phyloP scores from a whole-genome alignment of 2,797 vertebrate genomes.

The Centroberyx gerrardi region DNA sequence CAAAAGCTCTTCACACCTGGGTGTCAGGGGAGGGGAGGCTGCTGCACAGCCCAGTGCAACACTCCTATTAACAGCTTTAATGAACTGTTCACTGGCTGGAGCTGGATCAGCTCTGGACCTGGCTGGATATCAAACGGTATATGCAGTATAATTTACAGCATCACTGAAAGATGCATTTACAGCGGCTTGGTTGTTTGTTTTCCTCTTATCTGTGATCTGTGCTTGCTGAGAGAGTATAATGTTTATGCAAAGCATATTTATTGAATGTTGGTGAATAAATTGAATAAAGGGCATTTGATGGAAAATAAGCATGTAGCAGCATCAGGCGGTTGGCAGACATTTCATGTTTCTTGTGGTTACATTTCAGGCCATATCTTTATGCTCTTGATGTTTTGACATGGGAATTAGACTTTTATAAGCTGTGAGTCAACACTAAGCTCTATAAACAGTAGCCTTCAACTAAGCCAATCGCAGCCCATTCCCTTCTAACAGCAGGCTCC shows the following conservation, averaged over 20 bases:
- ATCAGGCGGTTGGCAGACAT: not conserved
- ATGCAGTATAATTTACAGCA: not conserved
- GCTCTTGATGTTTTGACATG: conserved; percentile 5
- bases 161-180: not conserved
- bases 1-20: conserved; percentile 69
- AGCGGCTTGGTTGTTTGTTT: not conserved
- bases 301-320: conserved; percentile 1
- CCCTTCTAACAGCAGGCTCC: conserved; percentile 17
- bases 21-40: conserved; percentile 46
- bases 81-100: conserved; percentile 44
- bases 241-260: not conserved
- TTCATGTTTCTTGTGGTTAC: not conserved
- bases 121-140: not conserved
- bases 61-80: conserved; percentile 42
- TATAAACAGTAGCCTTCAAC: not conserved
- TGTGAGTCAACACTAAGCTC: not conserved
- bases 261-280: conserved; percentile 2
- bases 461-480: not conserved
- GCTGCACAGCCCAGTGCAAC: conserved; percentile 24
- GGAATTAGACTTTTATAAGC: not conserved
- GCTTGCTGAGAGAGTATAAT: not conserved
- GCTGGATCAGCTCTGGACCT: not conserved
- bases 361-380: not conserved
- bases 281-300: conserved; percentile 3
- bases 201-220: not conserved